These are phyloP conservation scores for Pangasius mekongensis DNA, from an alignment of 2,797 vertebrate species.

Conservation along the genomic window DNA sequence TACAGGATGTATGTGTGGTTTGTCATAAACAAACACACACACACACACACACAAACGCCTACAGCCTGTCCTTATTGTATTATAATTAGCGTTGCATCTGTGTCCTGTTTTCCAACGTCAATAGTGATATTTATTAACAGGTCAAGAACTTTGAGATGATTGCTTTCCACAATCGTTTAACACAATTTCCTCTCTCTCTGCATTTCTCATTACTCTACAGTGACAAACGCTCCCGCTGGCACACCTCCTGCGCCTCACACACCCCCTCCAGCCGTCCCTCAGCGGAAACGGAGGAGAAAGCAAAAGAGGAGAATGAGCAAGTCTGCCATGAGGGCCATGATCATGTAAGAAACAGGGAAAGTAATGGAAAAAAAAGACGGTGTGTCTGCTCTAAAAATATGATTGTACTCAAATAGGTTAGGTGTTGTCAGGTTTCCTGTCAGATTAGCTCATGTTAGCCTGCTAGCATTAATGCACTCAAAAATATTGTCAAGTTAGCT, in stretches of 20 bases:
- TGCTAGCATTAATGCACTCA: neutral
- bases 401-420: neutral
- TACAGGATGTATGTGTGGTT: neutral
- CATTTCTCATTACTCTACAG: slow-evolving; percentile 42
- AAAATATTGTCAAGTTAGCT: neutral
- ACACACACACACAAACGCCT: neutral
- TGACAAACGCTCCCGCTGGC: slow-evolving; percentile 28
- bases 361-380: neutral
- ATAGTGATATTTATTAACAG: slow-evolving; percentile 25
- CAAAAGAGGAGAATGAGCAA: slow-evolving; percentile 76
- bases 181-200: slow-evolving; percentile 31
- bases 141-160: slow-evolving; percentile 30
- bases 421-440: neutral
- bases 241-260: slow-evolving; percentile 28
- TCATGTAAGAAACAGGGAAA: slow-evolving; percentile 68
- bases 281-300: slow-evolving; percentile 69
- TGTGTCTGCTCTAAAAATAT: neutral
- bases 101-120: slow-evolving; percentile 53
- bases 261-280: slow-evolving; percentile 54
- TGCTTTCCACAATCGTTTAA: slow-evolving; percentile 29
- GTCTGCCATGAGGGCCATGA: slow-evolving; percentile 75
- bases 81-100: slow-evolving; percentile 42
- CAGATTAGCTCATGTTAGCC: neutral
- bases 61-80: slow-evolving; percentile 34
- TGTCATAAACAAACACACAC: neutral